Percentiles rank a stretch among this genome's conserved stretches.
These are phyloP conservation scores for Sitophilus oryzae DNA, from an alignment of 1,140 invertebrate genomes.

Conservation along the genomic window DNA sequence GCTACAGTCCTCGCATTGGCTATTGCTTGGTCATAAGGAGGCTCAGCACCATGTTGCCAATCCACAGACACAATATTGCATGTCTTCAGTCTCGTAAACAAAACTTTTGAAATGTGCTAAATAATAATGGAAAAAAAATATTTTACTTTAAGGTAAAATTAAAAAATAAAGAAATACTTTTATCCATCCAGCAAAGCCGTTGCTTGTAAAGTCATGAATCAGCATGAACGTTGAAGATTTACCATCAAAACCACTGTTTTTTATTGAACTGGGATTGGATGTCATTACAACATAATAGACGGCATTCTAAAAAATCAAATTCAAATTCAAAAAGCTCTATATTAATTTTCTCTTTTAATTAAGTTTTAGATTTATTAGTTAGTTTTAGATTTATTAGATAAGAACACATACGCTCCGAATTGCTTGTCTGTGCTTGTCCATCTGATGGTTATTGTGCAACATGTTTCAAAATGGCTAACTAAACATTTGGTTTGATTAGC, in stretches of 20 bases:
- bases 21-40: constrained; percentile 51
- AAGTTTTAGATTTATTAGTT: not conserved
- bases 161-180: constrained; percentile 28
- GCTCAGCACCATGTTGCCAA: constrained; percentile 44
- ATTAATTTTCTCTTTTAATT: too few relatives aligned
- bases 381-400: too few relatives aligned
- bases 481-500: too few relatives aligned
- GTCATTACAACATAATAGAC: constrained; percentile 7
- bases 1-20: constrained; percentile 54
- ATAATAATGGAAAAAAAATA: constrained; percentile 8
- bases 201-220: constrained; percentile 43
- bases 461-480: too few relatives aligned
- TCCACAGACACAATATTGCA: constrained; percentile 40
- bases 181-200: constrained; percentile 40
- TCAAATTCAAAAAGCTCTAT: not conserved
- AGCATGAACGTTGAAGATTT: constrained; percentile 30
- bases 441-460: too few relatives aligned
- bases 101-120: constrained; percentile 32
- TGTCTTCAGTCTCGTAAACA: constrained; percentile 24
- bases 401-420: too few relatives aligned
- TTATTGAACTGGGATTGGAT: constrained; percentile 25
- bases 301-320: constrained; percentile 26
- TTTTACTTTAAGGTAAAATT: not conserved
- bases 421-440: too few relatives aligned
- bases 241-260: constrained; percentile 29